Percentiles rank a stretch among this genome's conserved stretches.
Conservation (phyloP, 2,113 vertebrate genomes). For the Piaya cayana region DNA sequence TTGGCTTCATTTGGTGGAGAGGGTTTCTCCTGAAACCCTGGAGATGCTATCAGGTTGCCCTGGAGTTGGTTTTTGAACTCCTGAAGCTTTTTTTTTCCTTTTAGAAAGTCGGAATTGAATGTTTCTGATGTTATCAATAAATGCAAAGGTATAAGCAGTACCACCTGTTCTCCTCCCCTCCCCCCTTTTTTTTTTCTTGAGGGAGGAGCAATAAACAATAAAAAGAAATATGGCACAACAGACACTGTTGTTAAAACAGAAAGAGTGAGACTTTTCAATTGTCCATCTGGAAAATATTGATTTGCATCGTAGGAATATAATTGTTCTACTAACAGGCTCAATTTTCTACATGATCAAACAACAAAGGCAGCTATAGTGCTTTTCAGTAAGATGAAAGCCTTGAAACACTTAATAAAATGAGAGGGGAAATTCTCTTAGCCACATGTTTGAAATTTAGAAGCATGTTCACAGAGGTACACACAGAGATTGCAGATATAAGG, state of each 20-base stretch:
- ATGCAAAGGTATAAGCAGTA: neutral
- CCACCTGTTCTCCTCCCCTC: too few species aligned
- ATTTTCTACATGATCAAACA: neutral
- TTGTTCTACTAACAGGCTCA: neutral
- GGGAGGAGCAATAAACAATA: neutral
- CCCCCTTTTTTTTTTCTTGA: accelerated
- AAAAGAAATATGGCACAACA: neutral
- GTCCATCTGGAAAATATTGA: neutral
- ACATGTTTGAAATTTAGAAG: neutral
- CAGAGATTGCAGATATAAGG: neutral
- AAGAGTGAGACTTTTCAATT: neutral
- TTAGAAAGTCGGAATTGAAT: neutral
- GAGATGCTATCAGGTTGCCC: neutral
- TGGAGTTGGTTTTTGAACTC: neutral
- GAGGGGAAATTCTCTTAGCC: neutral
- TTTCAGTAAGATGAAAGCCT: neutral
- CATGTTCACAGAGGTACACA: neutral
- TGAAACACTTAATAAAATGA: neutral
- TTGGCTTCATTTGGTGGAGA: neutral
- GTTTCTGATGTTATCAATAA: neutral
- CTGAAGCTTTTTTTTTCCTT: neutral
- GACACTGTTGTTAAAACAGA: neutral
- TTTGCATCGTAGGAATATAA: neutral
- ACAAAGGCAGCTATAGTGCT: neutral
- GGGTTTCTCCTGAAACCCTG: neutral